Conservation (phyloP, 2,113 vertebrate species). For the Callithrix jacchus region DNA sequence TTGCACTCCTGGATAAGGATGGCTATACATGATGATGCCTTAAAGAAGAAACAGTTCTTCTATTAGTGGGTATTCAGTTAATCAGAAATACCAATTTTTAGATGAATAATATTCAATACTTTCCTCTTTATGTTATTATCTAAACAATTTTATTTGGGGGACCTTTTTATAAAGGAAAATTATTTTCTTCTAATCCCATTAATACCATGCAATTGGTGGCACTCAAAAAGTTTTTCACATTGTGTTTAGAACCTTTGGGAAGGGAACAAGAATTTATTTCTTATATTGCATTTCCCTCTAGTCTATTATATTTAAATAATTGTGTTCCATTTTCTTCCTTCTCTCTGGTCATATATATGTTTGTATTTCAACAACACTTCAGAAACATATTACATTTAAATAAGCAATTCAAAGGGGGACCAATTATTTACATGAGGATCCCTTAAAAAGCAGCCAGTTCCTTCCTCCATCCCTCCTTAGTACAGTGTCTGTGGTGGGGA, state of each 20-base stretch:
- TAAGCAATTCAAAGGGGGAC: background rate
- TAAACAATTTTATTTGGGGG: conserved; percentile 1
- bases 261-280: background rate
- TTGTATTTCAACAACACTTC: background rate
- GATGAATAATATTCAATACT: background rate
- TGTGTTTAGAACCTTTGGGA: background rate
- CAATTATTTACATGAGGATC: background rate
- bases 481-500: background rate
- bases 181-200: background rate
- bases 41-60: conserved; percentile 72
- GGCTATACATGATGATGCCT: conserved; percentile 94
- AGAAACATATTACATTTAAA: background rate
- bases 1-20: conserved; percentile 93
- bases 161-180: background rate
- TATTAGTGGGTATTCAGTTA: background rate
- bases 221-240: background rate
- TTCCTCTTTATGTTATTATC: background rate
- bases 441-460: background rate
- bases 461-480: background rate
- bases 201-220: background rate
- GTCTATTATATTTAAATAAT: background rate
- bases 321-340: background rate
- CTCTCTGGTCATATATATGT: background rate
- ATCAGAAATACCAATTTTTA: background rate
- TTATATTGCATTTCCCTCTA: background rate